Percentiles rank a stretch among this genome's conserved stretches.
Conservation (phyloP, 1,140 invertebrate genomes). For the Zeugodacus cucurbitae region DNA sequence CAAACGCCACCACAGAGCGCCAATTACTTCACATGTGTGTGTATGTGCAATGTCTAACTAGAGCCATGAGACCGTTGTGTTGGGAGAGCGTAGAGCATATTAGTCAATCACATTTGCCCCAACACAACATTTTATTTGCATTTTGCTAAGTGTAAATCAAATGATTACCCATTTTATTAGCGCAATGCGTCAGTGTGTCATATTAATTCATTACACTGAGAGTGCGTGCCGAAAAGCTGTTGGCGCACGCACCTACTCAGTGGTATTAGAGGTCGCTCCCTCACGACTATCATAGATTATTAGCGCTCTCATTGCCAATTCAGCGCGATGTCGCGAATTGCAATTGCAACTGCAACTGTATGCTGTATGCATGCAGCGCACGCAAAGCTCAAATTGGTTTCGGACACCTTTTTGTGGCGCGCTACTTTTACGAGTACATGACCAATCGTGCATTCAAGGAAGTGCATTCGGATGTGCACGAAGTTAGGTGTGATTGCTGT, state of each 20-base stretch:
- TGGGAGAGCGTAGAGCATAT: not conserved
- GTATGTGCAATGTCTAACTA: not conserved
- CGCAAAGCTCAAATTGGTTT: not conserved
- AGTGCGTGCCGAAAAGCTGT: too few species aligned
- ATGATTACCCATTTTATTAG: not conserved
- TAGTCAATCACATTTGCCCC: not conserved
- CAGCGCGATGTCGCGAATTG: not conserved
- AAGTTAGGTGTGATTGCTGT: not conserved
- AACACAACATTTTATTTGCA: not conserved
- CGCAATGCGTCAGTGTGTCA: not conserved
- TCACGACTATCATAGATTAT: not conserved
- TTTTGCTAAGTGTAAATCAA: not conserved
- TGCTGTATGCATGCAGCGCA: not conserved
- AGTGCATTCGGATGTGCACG: not conserved
- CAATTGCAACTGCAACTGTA: not conserved
- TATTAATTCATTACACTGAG: not conserved
- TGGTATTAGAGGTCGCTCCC: not conserved
- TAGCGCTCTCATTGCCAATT: not conserved
- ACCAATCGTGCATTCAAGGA: slow-evolving; percentile 9
- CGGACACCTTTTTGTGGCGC: not conserved
- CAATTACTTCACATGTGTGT: too few species aligned
- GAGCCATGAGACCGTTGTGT: not conserved
- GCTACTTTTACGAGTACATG: not conserved
- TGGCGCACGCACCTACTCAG: not conserved
- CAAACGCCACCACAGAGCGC: too few species aligned